Base-by-base conservation (phyloP, 2,113 vertebrate species). In the Parotia lawesii region DNA sequence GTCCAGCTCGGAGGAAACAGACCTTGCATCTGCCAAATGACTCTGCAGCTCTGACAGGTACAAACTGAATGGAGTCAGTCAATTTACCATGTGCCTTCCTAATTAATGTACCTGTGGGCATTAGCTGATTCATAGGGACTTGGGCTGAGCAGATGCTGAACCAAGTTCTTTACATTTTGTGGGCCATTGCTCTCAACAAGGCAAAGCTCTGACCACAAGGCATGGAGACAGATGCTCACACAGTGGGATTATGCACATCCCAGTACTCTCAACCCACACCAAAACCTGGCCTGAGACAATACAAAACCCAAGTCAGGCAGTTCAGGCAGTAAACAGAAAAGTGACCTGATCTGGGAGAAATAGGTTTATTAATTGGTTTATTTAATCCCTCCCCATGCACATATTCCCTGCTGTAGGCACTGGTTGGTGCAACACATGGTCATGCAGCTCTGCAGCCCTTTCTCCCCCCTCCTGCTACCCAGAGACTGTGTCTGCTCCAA, bases 131-230 rank as follows among this genome's bases (percentile, higher is more conserved):
- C 35, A 48, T 25, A 56, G 57, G 27, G 10, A n/a, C 31, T 13
- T 12, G 21, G 38, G 44, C n/a, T 83, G 38, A 74, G 40, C 38
- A 64, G 71, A 79, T n/a, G 35, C 35, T 38, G 48, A 64, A 50
- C 37, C 23, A 29, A 64, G 11, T 44, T 67, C 44, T 58, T 71
- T 64, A 27, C 21, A 82, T 44, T 40, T 40, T 29, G 29, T n/a
- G 44, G 33, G 47, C 24, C 25, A 4, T 6, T 37, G 64, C n/a
- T 77, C 29, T 45, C 0, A 0, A 2, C 7, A 50, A n/a, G 31
- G 35, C 31, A 47, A 83, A 76, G 40, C 37, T 69, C 51, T 84
- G 60, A 47, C n/a, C 53, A n/a, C 25, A n/a, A 37, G 58, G 90
- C 50, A 37, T 1, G 0, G 44, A 94, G 60, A 23, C 45, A 53